A percentile compares a stretch with the other conserved stretches of the same genome.
These are phyloP conservation scores for Glossophaga mutica DNA, from an alignment of 2,797 vertebrate genomes.

Conservation along the genomic window DNA sequence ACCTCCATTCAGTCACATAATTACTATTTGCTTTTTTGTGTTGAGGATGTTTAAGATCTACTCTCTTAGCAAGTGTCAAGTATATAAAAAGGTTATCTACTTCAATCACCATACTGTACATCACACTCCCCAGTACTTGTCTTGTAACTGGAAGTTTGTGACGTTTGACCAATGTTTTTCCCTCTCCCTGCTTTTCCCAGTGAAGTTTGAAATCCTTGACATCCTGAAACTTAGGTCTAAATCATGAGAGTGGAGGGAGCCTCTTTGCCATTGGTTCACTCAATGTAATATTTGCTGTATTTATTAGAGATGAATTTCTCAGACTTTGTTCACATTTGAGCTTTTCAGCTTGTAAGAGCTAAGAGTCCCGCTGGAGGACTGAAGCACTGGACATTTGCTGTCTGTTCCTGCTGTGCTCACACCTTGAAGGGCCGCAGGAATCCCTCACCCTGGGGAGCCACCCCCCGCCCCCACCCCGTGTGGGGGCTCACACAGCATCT, in stretches of 20 bases:
- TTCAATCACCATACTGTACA: not conserved
- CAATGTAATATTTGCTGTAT: not conserved
- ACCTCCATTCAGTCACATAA: not conserved
- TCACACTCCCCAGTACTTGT: not conserved
- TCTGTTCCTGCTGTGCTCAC: not conserved
- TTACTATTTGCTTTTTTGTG: not conserved
- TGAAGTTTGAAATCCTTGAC: not conserved
- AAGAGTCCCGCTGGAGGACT: not conserved
- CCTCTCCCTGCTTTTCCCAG: not conserved
- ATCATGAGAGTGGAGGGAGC: not conserved
- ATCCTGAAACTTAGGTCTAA: not conserved
- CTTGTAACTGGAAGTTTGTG: not conserved
- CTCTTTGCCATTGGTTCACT: not conserved
- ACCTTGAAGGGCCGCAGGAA: fast-evolving
- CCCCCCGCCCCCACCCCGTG: no score
- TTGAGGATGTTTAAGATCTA: not conserved
- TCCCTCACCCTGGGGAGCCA: no score
- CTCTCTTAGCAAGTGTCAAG: not conserved
- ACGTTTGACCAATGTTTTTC: not conserved
- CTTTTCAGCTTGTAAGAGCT: not conserved
- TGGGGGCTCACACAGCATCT: not conserved
- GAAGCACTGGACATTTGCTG: not conserved
- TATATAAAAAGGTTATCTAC: not conserved
- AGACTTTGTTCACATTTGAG: not conserved
- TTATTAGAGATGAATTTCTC: not conserved